Conservation (phyloP, 2,797 vertebrate genomes). For the Sebastes aleutianus region DNA sequence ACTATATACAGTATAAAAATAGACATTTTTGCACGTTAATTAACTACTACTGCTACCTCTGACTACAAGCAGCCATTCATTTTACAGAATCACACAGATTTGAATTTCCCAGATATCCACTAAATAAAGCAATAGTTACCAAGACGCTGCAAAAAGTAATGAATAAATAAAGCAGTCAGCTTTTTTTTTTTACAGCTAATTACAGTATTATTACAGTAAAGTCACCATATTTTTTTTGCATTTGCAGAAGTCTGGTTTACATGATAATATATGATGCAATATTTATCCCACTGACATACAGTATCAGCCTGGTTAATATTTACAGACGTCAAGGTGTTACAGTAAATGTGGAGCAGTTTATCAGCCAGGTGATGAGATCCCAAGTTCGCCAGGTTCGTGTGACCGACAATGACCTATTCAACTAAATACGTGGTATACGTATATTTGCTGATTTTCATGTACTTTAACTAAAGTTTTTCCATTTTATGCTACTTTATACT, state of each 20-base stretch:
- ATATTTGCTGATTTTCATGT: not conserved
- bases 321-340: slow-evolving; percentile 15
- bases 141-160: not conserved
- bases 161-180: not conserved
- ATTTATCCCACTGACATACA: not conserved
- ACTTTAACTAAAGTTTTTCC: not conserved
- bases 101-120: too few species aligned
- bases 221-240: not conserved
- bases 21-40: not conserved
- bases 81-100: not conserved
- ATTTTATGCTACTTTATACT: not conserved
- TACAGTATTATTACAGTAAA: not conserved
- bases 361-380: slow-evolving; percentile 21
- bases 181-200: not conserved
- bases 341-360: not conserved
- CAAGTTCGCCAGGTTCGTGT: not conserved
- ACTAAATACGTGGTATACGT: not conserved
- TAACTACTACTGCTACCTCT: not conserved
- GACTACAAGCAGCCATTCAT: not conserved
- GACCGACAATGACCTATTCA: not conserved
- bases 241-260: not conserved
- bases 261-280: slow-evolving; percentile 15
- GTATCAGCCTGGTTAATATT: slow-evolving; percentile 56
- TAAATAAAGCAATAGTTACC: too few species aligned
- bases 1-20: not conserved